Conservation (phyloP, 2,888 invertebrate genomes). For the Cephonodes hylas region DNA sequence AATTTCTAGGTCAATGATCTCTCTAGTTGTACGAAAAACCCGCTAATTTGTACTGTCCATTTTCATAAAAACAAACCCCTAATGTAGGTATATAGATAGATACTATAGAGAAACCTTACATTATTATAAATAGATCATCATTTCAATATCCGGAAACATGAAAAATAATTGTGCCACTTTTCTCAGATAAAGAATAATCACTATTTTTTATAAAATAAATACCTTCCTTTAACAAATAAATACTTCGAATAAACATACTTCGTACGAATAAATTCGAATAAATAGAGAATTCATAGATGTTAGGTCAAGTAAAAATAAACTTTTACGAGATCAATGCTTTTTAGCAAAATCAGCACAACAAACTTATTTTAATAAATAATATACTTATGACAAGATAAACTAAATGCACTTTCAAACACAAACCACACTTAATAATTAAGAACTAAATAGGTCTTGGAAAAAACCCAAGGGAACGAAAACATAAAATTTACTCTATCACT, state of each 20-base stretch:
- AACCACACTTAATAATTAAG: background rate
- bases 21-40: too few relatives aligned
- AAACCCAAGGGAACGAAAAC: background rate
- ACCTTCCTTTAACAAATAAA: background rate
- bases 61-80: too few relatives aligned
- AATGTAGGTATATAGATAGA: too few relatives aligned
- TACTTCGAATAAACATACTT: too few relatives aligned
- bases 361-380: background rate
- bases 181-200: too few relatives aligned
- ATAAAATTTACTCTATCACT: background rate
- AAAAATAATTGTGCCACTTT: too few relatives aligned
- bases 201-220: background rate
- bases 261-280: background rate
- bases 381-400: constrained; percentile 8
- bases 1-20: background rate
- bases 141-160: too few relatives aligned
- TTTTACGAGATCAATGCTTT: background rate
- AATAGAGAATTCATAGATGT: background rate
- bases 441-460: too few relatives aligned
- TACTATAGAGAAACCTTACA: too few relatives aligned
- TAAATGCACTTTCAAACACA: constrained; percentile 2
- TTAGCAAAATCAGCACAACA: background rate
- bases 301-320: background rate
- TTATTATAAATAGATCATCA: too few relatives aligned
- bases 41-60: constrained; percentile 2